Base-by-base conservation (phyloP, 1,140 invertebrate genomes). In the Micrasema longulum region DNA sequence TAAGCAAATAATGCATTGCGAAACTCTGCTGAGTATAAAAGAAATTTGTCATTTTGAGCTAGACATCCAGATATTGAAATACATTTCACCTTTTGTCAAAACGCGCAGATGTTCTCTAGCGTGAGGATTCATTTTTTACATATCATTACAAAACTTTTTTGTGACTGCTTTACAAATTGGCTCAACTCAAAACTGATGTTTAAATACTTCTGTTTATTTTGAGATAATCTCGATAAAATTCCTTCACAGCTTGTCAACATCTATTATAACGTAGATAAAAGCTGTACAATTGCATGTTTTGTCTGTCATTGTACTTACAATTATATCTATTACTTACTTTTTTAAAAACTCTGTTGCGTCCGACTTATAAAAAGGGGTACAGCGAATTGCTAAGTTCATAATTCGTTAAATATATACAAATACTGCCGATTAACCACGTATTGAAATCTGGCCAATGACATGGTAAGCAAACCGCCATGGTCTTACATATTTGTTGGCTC, bases 401-500 rank as follows among this genome's bases (percentile, higher is more conserved):
- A 31, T 4, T 31, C 7, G 26, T 4, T 2, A 31, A 31, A 31
- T 31, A 18, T 60, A 11, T 38, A 22, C 10, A 11, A 38, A 18
- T 11, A 16, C 14, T 35, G 45, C 45, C 41, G 65, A 68, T 41
- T 68, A 50, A 68, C 65, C 65, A 22, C 31, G 52, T 52, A 68
- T 68, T 68, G 55, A 67, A 68, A 57, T 68, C 63, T 36, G 65
- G 50, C 50, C 38, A 50, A 68, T 68, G 65, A 68, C 65, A 68
- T 31, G 23, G 38, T 38, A 67, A 67, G 65, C 18, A 12, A 53
- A 43, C 65, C 23, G 35, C 36, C 50, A 68, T 41, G 65, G 36
- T 43, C 52, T 36, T 68, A 41, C 65, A 68, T 68, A 68, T 68
- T 70, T 26, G 52, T 66, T 74, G 73, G 73, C 73, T 10, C 7